Conservation (phyloP, 1,140 invertebrate genomes). For the Pseudomyrmex cubaensis region DNA sequence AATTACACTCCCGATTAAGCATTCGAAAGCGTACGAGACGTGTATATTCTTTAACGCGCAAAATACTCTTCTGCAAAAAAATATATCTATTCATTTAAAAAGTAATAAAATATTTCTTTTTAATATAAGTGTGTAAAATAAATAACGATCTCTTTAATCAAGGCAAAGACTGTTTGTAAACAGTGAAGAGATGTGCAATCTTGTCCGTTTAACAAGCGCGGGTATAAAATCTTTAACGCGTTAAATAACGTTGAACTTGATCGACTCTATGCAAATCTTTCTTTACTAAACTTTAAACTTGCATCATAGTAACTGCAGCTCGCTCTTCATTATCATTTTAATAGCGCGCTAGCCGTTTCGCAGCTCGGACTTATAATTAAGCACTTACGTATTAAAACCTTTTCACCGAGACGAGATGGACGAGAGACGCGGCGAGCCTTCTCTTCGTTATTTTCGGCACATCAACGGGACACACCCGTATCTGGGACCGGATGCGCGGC, state of each 20-base stretch:
- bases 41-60: neutral
- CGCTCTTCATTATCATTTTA: constrained; percentile 50
- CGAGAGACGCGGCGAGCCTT: neutral
- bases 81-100: no score
- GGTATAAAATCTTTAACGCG: neutral
- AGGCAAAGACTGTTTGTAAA: neutral
- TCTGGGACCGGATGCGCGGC: constrained; percentile 72
- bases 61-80: neutral
- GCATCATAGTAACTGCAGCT: neutral
- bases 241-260: constrained; percentile 1
- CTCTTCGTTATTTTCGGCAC: constrained; percentile 60
- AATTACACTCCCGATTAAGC: constrained; percentile 6
- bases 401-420: constrained; percentile 6
- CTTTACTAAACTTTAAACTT: neutral
- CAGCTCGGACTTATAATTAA: constrained; percentile 12
- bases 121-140: no score
- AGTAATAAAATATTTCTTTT: no score
- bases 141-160: neutral
- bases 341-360: neutral
- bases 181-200: no score
- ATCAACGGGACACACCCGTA: constrained; percentile 53
- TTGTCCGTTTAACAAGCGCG: neutral
- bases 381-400: constrained; percentile 25
- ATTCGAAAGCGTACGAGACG: neutral
- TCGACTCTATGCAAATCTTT: constrained; percentile 6